Evolutionary conservation across 1,140 invertebrate species (phyloP).

Genomic region (Limonius californicus): DNA sequence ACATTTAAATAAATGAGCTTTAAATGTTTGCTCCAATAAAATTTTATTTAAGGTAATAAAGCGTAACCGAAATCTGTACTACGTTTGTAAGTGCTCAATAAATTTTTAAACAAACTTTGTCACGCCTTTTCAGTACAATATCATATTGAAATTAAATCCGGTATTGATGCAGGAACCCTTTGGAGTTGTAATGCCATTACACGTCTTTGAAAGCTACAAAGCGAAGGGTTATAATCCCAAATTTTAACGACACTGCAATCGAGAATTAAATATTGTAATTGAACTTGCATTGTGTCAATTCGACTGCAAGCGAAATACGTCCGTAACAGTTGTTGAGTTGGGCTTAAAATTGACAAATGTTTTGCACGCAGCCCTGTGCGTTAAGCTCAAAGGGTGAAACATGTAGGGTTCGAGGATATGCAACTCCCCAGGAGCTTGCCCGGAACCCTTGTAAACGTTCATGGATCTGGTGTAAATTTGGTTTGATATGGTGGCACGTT

Average conservation of each 20-base stretch:
- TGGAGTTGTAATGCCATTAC: constrained; percentile 22
- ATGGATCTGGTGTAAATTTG: constrained; percentile 17
- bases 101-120: too few species aligned
- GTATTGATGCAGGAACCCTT: constrained; percentile 19
- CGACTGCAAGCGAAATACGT: constrained; percentile 18
- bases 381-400: constrained; percentile 22
- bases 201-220: constrained; percentile 17
- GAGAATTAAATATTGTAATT: constrained; percentile 31
- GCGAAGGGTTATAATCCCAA: constrained; percentile 28
- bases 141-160: constrained; percentile 25
- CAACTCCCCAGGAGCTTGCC: constrained; percentile 21
- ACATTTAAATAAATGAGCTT: background rate
- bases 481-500: background rate
- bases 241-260: constrained; percentile 31
- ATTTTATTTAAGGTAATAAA: too few species aligned
- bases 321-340: constrained; percentile 17
- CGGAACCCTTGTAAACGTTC: constrained; percentile 25
- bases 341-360: constrained; percentile 28
- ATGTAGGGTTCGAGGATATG: constrained; percentile 7
- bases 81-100: too few species aligned
- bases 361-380: constrained; percentile 15
- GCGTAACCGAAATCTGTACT: too few species aligned
- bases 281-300: constrained; percentile 23
- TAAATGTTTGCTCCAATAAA: too few species aligned
- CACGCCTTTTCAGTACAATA: too few species aligned